Evolutionary conservation across 2,113 vertebrate species (phyloP).

Genomic region (Chlamydotis undulata): DNA sequence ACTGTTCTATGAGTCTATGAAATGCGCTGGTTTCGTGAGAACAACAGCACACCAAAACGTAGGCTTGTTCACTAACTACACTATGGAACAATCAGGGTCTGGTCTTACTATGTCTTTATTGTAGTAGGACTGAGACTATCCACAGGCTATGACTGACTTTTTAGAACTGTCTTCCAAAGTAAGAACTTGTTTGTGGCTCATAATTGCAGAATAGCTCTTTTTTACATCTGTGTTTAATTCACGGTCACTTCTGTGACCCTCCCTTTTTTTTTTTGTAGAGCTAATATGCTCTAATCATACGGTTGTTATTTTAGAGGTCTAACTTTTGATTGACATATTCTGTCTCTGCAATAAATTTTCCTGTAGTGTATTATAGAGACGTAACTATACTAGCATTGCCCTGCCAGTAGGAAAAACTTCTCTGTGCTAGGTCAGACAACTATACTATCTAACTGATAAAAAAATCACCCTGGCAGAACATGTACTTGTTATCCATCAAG

Average conservation of each 20-base stretch:
- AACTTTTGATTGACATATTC: background rate
- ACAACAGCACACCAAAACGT: background rate
- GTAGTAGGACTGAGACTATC: background rate
- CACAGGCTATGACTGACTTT: accelerated
- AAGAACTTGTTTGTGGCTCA: background rate
- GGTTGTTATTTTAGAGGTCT: background rate
- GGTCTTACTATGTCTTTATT: background rate
- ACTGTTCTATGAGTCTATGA: background rate
- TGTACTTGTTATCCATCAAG: background rate
- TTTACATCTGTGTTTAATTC: background rate
- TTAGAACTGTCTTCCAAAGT: background rate
- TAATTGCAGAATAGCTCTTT: background rate
- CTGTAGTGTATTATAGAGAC: background rate
- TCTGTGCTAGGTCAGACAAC: background rate
- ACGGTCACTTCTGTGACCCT: background rate
- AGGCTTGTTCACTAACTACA: background rate
- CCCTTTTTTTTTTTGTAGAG: background rate
- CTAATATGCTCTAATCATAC: background rate
- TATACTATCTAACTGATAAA: background rate
- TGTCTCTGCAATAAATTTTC: background rate
- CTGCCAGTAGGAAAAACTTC: background rate
- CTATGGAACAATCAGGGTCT: background rate
- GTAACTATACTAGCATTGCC: background rate
- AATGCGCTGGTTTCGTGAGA: background rate
- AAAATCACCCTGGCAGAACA: background rate